phyloP scores from a whole-genome alignment of 2,888 invertebrate genomes.

The Matsumyia berberina region DNA sequence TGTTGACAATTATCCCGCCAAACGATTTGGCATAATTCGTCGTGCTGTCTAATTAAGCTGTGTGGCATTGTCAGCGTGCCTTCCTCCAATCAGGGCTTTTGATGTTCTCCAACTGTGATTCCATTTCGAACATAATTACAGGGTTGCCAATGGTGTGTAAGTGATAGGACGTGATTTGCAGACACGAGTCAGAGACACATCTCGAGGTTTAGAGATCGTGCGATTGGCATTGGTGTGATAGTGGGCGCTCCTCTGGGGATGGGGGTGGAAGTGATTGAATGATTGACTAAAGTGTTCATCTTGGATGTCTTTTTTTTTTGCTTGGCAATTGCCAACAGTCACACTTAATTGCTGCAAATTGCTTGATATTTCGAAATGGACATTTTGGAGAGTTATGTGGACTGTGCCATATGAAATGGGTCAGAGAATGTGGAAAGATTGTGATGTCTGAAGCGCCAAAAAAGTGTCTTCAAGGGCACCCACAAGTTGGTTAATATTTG shows the following conservation, averaged over 20 bases:
- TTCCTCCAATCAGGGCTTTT: conserved; percentile 6
- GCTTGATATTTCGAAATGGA: conserved; percentile 55
- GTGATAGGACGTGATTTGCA: conserved; percentile 65
- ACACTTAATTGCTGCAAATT: conserved; percentile 58
- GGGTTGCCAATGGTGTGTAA: conserved; percentile 55
- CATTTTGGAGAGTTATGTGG: conserved; percentile 13
- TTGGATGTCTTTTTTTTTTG: conserved; percentile 10
- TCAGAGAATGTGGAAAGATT: background rate
- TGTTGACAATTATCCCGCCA: conserved; percentile 47
- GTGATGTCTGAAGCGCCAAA: background rate
- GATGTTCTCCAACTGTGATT: conserved; percentile 19
- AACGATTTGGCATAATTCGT: conserved; percentile 41
- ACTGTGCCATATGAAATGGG: conserved; percentile 3
- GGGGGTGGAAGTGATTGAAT: conserved; percentile 32
- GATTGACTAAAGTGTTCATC: conserved; percentile 49
- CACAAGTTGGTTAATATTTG: no score
- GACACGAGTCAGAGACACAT: conserved; percentile 61
- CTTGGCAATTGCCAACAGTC: conserved; percentile 43
- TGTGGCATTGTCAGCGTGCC: conserved; percentile 42
- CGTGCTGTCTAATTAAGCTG: conserved; percentile 55
- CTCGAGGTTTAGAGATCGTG: conserved; percentile 26
- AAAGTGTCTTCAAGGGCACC: background rate
- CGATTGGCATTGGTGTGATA: conserved; percentile 35
- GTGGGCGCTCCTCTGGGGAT: conserved; percentile 55
- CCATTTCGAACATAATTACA: conserved; percentile 55